Evolutionary conservation across 2,113 vertebrate genomes (phyloP).

Genomic region (Ameiurus melas): DNA sequence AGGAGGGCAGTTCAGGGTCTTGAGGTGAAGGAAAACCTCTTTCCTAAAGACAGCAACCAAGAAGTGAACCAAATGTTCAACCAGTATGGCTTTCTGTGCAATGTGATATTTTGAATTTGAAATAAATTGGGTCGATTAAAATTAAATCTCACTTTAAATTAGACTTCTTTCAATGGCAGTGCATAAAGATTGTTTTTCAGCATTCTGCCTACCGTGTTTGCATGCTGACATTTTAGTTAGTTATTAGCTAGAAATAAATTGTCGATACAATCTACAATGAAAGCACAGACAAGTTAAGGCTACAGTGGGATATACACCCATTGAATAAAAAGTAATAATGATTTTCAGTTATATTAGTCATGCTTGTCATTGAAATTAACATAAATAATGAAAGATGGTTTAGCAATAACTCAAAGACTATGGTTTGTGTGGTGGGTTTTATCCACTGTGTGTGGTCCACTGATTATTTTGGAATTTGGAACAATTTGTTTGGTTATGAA

Average conservation of each 20-base stretch:
- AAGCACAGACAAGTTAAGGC: neutral
- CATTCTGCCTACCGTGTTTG: neutral
- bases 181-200: neutral
- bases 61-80: constrained; percentile 7
- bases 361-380: constrained; percentile 15
- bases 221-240: neutral
- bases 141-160: neutral
- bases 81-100: constrained; percentile 2
- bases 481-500: constrained; percentile 24
- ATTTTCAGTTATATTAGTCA: constrained; percentile 3
- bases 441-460: constrained; percentile 34
- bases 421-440: constrained; percentile 6
- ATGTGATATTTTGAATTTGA: neutral
- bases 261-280: neutral
- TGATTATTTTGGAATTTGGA: constrained; percentile 41
- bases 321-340: neutral
- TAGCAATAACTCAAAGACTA: constrained; percentile 21
- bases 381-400: constrained; percentile 30
- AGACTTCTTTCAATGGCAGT: neutral
- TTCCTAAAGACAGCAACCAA: neutral
- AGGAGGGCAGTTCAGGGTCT: neutral
- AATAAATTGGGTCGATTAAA: neutral
- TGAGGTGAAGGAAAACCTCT: neutral
- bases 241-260: neutral
- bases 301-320: neutral